Evolutionary conservation across 2,113 vertebrate genomes (phyloP).

Genomic region (Hemiscyllium ocellatum): DNA sequence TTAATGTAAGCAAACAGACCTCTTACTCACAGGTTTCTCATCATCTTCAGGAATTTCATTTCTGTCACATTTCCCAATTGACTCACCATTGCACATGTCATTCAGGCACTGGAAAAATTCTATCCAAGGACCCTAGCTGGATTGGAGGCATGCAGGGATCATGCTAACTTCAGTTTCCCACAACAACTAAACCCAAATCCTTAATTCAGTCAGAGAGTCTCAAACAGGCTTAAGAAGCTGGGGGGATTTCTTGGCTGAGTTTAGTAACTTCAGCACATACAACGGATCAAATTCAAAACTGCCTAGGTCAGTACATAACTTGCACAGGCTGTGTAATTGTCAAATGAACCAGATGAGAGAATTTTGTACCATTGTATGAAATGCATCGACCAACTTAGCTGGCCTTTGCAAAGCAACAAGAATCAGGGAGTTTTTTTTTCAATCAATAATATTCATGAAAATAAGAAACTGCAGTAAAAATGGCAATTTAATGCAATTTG

Average conservation of each 20-base stretch:
- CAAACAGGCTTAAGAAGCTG: background rate
- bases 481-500: background rate
- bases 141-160: background rate
- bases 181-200: background rate
- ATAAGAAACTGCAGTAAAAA: constrained; percentile 3
- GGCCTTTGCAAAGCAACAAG: background rate
- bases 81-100: too few relatives aligned
- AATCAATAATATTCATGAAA: background rate
- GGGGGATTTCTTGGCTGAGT: background rate
- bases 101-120: too few relatives aligned
- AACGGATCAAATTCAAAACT: background rate
- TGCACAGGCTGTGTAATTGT: background rate
- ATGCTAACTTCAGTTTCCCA: background rate
- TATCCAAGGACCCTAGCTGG: background rate
- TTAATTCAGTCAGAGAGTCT: background rate
- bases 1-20: too few relatives aligned
- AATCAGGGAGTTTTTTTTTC: background rate
- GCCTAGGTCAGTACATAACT: background rate
- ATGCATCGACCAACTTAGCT: background rate
- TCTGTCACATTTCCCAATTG: too few relatives aligned
- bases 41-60: too few relatives aligned
- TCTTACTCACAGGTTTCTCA: too few relatives aligned
- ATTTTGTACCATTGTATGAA: background rate
- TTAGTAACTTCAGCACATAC: background rate
- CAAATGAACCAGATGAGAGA: background rate